Percentiles rank a stretch among this genome's conserved stretches.
These are phyloP conservation scores for Synergus laeviventris DNA, from an alignment of 2,888 invertebrate species.

Conservation along the genomic window DNA sequence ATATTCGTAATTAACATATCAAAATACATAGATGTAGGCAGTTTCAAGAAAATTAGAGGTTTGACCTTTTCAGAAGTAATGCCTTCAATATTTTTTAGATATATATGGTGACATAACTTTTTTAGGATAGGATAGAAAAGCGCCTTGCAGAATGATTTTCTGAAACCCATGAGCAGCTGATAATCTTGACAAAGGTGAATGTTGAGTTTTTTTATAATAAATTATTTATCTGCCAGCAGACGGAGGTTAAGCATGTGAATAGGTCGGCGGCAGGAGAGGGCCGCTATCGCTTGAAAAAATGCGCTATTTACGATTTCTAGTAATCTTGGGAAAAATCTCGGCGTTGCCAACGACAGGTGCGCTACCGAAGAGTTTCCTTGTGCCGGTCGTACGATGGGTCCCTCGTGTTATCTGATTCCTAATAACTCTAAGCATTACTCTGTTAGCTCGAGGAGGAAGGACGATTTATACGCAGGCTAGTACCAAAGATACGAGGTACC, in stretches of 20 bases:
- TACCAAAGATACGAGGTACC: conserved; percentile 54
- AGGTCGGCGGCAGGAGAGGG: conserved; percentile 49
- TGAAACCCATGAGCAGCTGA: conserved; percentile 47
- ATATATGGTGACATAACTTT: too few relatives aligned
- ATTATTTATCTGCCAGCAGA: conserved; percentile 44
- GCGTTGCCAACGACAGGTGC: conserved; percentile 58
- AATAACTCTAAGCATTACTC: conserved; percentile 62
- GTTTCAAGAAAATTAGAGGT: too few relatives aligned
- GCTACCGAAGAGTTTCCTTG: conserved; percentile 62
- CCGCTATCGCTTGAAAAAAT: conserved; percentile 48
- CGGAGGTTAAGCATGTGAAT: conserved; percentile 48
- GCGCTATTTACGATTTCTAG: conserved; percentile 55
- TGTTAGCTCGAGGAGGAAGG: conserved; percentile 45
- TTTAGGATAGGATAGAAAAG: too few relatives aligned
- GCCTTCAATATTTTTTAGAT: too few relatives aligned
- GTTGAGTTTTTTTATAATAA: conserved; percentile 26
- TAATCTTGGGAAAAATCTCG: conserved; percentile 54
- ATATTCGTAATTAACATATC: too few relatives aligned
- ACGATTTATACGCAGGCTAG: conserved; percentile 57
- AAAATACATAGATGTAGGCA: too few relatives aligned
- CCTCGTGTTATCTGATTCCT: conserved; percentile 63
- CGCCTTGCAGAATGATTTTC: conserved; percentile 43
- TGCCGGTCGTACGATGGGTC: conserved; percentile 53
- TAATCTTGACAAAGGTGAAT: conserved; percentile 39
- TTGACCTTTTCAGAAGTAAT: too few relatives aligned